These are phyloP conservation scores for Rhabdomys dilectus DNA, from an alignment of 2,113 vertebrate species.

Conservation along the genomic window DNA sequence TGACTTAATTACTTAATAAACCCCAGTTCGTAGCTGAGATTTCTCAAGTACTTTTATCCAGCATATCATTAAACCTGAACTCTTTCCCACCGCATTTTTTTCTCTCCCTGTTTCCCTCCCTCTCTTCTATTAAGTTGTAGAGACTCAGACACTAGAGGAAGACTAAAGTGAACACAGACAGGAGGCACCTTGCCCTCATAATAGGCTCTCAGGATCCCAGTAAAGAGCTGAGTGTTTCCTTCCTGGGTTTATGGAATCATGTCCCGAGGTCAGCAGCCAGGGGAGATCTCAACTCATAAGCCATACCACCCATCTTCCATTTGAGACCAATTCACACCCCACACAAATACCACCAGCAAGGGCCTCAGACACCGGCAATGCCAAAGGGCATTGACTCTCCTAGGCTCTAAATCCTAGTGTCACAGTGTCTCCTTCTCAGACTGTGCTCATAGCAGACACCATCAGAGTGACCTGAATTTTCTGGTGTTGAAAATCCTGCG, in stretches of 20 bases:
- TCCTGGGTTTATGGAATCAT: too few relatives aligned
- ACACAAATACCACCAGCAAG: rapidly evolving
- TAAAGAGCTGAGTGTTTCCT: background rate
- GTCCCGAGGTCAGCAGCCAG: background rate
- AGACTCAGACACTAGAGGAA: background rate
- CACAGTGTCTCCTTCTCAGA: background rate
- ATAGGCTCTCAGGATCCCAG: background rate
- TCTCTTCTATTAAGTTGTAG: background rate
- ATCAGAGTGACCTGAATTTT: too few relatives aligned
- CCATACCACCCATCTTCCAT: background rate
- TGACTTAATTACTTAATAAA: conserved; percentile 31
- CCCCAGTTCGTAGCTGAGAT: background rate
- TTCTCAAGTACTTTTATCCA: background rate
- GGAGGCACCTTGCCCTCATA: rapidly evolving
- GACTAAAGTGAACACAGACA: background rate
- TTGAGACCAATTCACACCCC: background rate
- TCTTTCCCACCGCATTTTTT: background rate
- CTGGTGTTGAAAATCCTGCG: background rate
- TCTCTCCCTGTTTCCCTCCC: background rate
- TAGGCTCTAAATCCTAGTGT: background rate
- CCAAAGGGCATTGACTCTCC: background rate
- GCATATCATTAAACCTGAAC: background rate
- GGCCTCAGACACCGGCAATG: background rate
- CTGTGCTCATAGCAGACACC: background rate
- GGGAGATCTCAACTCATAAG: background rate